Evolutionary conservation across 2,797 vertebrate genomes (phyloP).

Genomic region (Podarcis siculus): DNA sequence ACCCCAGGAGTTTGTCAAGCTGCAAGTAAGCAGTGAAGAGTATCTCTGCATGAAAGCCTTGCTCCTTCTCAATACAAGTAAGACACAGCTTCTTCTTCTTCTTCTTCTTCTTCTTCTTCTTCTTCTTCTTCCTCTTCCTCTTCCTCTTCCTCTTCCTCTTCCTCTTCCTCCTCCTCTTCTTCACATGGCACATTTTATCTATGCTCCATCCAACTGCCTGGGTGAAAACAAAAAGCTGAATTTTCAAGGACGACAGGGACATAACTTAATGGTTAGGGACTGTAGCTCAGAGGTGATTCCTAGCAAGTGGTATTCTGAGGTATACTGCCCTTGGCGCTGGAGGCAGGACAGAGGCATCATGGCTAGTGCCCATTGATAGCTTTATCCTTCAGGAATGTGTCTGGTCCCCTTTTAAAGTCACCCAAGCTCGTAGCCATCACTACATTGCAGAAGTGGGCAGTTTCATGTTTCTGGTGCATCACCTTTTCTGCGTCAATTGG

Average conservation of each 20-base stretch:
- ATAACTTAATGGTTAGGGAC: not conserved
- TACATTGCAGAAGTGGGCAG: not conserved
- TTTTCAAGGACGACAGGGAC: not conserved
- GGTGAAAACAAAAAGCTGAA: not conserved
- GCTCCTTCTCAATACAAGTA: conserved; percentile 95
- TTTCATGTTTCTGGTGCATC: not conserved
- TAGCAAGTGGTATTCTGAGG: not conserved
- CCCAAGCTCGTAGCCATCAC: too few species aligned
- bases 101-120: not conserved
- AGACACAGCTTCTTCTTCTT: conserved; percentile 10
- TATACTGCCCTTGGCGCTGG: not conserved
- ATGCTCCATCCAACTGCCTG: not conserved
- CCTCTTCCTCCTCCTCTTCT: too few species aligned
- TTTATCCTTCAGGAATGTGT: too few species aligned
- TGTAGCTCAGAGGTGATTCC: not conserved
- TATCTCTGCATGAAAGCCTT: conserved; percentile 98
- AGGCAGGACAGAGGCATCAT: too few species aligned
- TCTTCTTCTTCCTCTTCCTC: not conserved
- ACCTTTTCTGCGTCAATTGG: not conserved
- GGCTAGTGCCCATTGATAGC: too few species aligned
- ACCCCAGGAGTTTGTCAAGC: conserved; percentile 93
- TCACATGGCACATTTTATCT: too few species aligned
- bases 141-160: too few species aligned
- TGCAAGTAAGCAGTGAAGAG: conserved; percentile 93
- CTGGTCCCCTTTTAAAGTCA: too few species aligned